Base-by-base conservation (phyloP, 2,888 invertebrate genomes). In the Troides oblongomaculatus region DNA sequence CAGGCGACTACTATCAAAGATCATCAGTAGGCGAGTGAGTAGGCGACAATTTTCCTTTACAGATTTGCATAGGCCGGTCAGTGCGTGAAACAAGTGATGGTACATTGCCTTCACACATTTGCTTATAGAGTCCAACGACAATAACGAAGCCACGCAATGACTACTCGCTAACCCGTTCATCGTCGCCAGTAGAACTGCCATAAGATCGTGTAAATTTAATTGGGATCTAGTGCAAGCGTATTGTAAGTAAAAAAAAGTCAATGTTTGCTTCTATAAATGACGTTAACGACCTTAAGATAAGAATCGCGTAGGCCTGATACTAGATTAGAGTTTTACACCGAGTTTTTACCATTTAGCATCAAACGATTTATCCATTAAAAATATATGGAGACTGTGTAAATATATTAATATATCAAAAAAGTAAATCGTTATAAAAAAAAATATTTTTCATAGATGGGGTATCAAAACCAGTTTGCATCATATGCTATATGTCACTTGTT, bases 401-500 rank as follows among this genome's bases (percentile, higher is more conserved):
- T 50, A 17, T 30, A 30, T 30, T 30, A 30, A 30, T 3, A 5
- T 50, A 50, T 17, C 2, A 53, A 53, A n/a, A 53, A 53, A 53
- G n/a, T 53, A n/a, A n/a, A 53, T 2, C 53, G 3, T 53, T n/a
- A 53, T 6, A n/a, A 1, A n/a, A n/a, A 6, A 3, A 2, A n/a
- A n/a, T 0, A 53, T 53, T 53, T 53, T 18, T 43, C 39, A 43
- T 50, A 25, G 21, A 8, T 57, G 1, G n/a, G 10, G 53, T 3
- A 3, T 18, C 53, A 53, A 53, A 53, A 53, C 53, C 53, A 53
- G 53, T 53, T 53, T 53, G 8, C 53, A 18, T 53, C 53, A 53
- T 53, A 7, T n/a, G 18, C 30, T 30, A 46, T 39, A 70, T 66
- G 62, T 66, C 69, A 66, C 43, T 62, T 62, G 67, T 64, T 64